These are phyloP conservation scores for Epistrophella euchroma DNA, from an alignment of 2,888 invertebrate genomes.

Conservation along the genomic window DNA sequence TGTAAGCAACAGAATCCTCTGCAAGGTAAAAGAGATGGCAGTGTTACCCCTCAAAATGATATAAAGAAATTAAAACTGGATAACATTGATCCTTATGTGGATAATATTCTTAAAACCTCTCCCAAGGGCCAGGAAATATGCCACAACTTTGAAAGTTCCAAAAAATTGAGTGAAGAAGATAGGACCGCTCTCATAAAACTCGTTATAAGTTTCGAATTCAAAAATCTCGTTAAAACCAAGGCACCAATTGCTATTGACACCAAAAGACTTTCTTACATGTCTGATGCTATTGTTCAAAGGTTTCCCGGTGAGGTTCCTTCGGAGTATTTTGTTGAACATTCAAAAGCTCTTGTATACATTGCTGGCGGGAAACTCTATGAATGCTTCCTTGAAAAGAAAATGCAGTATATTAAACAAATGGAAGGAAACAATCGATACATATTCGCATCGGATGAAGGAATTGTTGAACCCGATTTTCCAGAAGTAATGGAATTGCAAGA, in stretches of 20 bases:
- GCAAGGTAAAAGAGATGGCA: background rate
- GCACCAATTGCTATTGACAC: slow-evolving; percentile 6
- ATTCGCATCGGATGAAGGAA: background rate
- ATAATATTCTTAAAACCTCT: slow-evolving; percentile 4
- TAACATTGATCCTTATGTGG: background rate
- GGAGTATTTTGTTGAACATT: background rate
- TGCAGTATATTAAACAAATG: background rate
- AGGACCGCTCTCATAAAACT: slow-evolving; percentile 2
- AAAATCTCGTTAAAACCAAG: background rate
- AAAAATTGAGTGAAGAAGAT: background rate
- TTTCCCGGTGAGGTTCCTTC: slow-evolving; percentile 19
- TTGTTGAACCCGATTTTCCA: slow-evolving; percentile 32
- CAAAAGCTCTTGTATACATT: background rate
- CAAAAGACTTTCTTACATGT: background rate
- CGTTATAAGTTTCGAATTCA: slow-evolving; percentile 10
- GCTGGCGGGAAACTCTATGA: slow-evolving; percentile 28
- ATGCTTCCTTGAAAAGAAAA: slow-evolving; percentile 1
- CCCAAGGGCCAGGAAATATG: slow-evolving; percentile 11
- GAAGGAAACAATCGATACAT: background rate
- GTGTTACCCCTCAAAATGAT: background rate
- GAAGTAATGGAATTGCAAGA: slow-evolving; percentile 28
- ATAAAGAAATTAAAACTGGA: slow-evolving; percentile 18
- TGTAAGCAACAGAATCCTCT: background rate
- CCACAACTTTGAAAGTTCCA: background rate
- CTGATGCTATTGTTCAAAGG: slow-evolving; percentile 16